Percentiles rank a stretch among this genome's conserved stretches.
phyloP scores from a whole-genome alignment of 1,140 invertebrate genomes.

The Hesperophylax magnus region DNA sequence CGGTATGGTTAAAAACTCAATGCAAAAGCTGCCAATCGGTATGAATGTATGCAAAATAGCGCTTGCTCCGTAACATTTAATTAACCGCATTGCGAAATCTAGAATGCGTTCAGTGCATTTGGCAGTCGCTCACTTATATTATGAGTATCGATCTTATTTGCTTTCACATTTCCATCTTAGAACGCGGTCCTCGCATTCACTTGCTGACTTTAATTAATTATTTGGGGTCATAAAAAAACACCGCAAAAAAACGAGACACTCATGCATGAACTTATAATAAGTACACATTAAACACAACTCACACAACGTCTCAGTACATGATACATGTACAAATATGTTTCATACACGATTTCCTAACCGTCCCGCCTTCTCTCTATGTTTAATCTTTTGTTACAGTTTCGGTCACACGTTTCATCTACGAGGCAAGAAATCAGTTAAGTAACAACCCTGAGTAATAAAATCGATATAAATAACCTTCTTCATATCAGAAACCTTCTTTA shows the following conservation, averaged over 20 bases:
- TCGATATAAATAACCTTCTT: too few species aligned
- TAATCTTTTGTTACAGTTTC: constrained; percentile 37
- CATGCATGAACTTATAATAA: not conserved
- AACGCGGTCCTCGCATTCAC: constrained; percentile 16
- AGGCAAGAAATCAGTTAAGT: not conserved
- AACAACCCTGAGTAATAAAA: not conserved
- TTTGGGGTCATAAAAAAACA: constrained; percentile 1
- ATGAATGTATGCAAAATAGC: not conserved
- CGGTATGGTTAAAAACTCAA: too few species aligned
- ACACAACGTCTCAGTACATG: too few species aligned
- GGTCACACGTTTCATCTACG: not conserved
- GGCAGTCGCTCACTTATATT: not conserved
- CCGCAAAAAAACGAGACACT: not conserved
- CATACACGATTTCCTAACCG: constrained; percentile 27
- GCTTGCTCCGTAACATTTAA: not conserved
- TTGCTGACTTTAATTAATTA: constrained; percentile 31
- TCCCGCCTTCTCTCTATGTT: constrained; percentile 24
- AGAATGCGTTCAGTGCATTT: constrained; percentile 3
- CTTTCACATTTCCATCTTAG: constrained; percentile 17
- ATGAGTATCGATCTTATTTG: constrained; percentile 5
- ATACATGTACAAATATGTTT: not conserved
- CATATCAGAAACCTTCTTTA: too few species aligned
- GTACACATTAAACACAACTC: too few species aligned
- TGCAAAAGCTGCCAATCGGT: too few species aligned
- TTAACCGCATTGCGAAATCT: not conserved